These are phyloP conservation scores for Harpagoxenus sublaevis DNA, from an alignment of 2,888 invertebrate genomes.

Conservation along the genomic window DNA sequence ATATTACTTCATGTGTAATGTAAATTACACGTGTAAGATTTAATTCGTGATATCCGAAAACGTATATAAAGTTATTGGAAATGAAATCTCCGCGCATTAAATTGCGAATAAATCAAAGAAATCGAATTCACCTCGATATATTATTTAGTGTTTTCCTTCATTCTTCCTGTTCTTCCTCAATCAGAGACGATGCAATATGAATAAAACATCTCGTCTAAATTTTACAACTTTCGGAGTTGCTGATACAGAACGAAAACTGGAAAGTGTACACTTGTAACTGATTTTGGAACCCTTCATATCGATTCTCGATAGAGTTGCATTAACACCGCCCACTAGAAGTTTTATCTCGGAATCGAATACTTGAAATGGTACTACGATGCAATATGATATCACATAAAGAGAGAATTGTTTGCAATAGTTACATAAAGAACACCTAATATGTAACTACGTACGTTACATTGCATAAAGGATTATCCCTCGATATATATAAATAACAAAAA, in stretches of 20 bases:
- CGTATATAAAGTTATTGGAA: neutral
- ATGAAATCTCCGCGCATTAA: neutral
- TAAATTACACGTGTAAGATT: neutral
- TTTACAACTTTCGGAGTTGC: slow-evolving; percentile 28
- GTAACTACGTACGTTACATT: neutral
- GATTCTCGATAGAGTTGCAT: slow-evolving; percentile 53
- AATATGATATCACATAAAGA: slow-evolving; percentile 10
- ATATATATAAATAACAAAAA: slow-evolving; percentile 7
- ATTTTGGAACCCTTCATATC: slow-evolving; percentile 38
- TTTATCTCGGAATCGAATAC: slow-evolving; percentile 33
- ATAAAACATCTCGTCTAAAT: slow-evolving; percentile 54
- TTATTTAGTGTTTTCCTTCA: slow-evolving; percentile 39
- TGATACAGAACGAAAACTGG: slow-evolving; percentile 30
- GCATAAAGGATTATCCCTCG: neutral
- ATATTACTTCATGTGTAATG: neutral
- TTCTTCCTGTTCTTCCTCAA: slow-evolving; percentile 25
- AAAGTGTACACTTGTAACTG: slow-evolving; percentile 34
- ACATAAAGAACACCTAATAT: neutral
- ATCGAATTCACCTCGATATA: slow-evolving; percentile 33
- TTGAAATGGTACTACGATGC: slow-evolving; percentile 37
- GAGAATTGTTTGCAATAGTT: slow-evolving; percentile 17
- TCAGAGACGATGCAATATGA: slow-evolving; percentile 43
- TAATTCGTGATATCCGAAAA: neutral
- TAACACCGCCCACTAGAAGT: slow-evolving; percentile 59
- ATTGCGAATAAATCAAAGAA: slow-evolving; percentile 20